These are phyloP conservation scores for Argentina silus DNA, from an alignment of 2,797 vertebrate species.

Conservation along the genomic window DNA sequence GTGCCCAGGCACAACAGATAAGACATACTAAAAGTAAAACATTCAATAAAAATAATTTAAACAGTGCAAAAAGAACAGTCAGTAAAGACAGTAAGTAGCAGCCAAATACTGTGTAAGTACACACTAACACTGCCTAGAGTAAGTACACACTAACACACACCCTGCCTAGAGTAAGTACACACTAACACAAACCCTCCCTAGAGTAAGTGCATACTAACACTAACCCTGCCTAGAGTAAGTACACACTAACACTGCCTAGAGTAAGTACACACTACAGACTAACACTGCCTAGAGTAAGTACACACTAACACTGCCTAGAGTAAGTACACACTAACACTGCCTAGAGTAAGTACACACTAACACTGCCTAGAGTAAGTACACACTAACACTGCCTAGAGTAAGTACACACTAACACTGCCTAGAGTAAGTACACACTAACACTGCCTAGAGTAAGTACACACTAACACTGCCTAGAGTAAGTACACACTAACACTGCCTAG, in stretches of 20 bases:
- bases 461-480: slow-evolving; percentile 94
- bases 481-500: slow-evolving; percentile 89
- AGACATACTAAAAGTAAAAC: too few species aligned
- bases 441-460: slow-evolving; percentile 94
- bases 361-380: slow-evolving; percentile 93
- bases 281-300: slow-evolving; percentile 94
- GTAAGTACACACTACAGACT: too few species aligned
- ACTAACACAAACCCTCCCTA: slow-evolving; percentile 88
- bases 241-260: slow-evolving; percentile 89
- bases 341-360: slow-evolving; percentile 96
- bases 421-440: slow-evolving; percentile 97
- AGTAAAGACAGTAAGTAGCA: too few species aligned
- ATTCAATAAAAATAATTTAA: too few species aligned
- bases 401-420: slow-evolving; percentile 91
- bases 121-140: slow-evolving; percentile 93
- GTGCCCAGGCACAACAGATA: too few species aligned
- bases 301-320: slow-evolving; percentile 91
- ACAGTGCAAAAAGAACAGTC: too few species aligned
- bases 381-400: slow-evolving; percentile 92
- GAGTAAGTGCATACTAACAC: too few species aligned
- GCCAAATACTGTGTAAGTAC: too few species aligned
- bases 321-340: slow-evolving; percentile 94
- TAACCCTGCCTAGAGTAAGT: slow-evolving; percentile 95
- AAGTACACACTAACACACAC: slow-evolving; percentile 94
- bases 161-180: slow-evolving; percentile 94